Conservation (phyloP, 2,113 vertebrate species). For the Colaptes auratus region DNA sequence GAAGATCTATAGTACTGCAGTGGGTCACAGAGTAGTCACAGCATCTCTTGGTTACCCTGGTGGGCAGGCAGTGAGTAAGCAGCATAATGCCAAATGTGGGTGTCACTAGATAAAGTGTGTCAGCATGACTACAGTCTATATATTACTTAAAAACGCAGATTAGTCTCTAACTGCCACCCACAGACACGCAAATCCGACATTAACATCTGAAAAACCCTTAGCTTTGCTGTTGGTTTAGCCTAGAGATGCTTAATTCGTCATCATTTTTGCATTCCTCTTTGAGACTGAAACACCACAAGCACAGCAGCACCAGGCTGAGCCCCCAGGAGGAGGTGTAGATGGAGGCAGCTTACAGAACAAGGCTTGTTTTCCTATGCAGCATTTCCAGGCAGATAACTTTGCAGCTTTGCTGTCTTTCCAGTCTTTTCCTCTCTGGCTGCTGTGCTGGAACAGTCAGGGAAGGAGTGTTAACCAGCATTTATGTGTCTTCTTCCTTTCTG, state of each 20-base stretch:
- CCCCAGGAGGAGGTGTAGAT: neutral
- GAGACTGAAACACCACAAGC: rapidly evolving
- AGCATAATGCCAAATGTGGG: neutral
- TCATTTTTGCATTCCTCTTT: neutral
- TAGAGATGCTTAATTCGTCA: neutral
- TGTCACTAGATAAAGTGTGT: neutral
- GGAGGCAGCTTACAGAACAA: rapidly evolving
- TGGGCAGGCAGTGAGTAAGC: neutral
- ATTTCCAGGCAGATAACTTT: neutral
- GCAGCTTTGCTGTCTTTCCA: neutral
- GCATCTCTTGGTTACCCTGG: neutral
- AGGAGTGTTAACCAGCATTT: neutral
- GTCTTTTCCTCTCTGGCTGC: neutral
- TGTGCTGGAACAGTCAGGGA: neutral
- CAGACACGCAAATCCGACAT: neutral
- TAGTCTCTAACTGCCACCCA: neutral
- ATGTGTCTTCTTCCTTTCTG: neutral
- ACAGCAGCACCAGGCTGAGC: neutral
- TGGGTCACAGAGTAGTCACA: neutral
- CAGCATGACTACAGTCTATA: neutral
- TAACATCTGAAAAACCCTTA: neutral
- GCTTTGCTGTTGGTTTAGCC: neutral
- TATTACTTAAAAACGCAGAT: neutral
- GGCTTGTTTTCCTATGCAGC: too few species aligned
- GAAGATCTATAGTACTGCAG: neutral